Conservation (phyloP, 1,140 invertebrate species). For the Bombus consobrinus region DNA sequence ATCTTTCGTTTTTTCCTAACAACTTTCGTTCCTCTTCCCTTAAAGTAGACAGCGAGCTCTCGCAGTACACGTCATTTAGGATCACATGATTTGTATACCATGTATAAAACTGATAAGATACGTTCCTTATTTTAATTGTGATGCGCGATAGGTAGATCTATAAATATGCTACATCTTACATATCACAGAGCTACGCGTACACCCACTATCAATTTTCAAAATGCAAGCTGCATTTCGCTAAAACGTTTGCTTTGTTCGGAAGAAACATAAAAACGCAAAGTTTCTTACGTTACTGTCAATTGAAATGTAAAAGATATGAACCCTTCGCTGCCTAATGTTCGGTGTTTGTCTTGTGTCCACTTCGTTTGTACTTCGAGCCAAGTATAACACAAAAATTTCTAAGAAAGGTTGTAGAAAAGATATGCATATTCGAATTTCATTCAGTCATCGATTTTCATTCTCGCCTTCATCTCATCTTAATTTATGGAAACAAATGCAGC, state of each 20-base stretch:
- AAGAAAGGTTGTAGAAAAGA: conserved; percentile 13
- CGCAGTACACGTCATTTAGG: conserved; percentile 61
- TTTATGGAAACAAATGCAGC: neutral
- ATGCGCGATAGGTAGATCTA: conserved; percentile 77
- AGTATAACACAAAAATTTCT: neutral
- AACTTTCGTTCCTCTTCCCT: conserved; percentile 45
- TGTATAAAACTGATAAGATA: conserved; percentile 78
- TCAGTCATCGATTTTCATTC: no score
- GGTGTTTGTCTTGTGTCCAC: neutral
- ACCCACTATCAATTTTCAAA: conserved; percentile 72
- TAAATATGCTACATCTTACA: conserved; percentile 82
- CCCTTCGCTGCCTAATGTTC: conserved; percentile 7
- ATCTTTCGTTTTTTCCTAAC: conserved; percentile 36
- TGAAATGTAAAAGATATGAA: conserved; percentile 10
- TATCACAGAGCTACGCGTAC: conserved; percentile 83
- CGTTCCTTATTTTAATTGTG: conserved; percentile 75
- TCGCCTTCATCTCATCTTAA: no score
- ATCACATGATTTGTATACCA: conserved; percentile 75
- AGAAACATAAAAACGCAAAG: neutral
- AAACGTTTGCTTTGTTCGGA: neutral
- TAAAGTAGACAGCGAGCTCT: conserved; percentile 58
- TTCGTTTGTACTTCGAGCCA: neutral
- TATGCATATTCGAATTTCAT: conserved; percentile 21
- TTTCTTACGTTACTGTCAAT: neutral
- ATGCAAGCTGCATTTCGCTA: conserved; percentile 19